Evolutionary conservation across 2,888 invertebrate species (phyloP), one percentile per base, ranked within the genome.

Genomic region (Euproctis similis): DNA sequence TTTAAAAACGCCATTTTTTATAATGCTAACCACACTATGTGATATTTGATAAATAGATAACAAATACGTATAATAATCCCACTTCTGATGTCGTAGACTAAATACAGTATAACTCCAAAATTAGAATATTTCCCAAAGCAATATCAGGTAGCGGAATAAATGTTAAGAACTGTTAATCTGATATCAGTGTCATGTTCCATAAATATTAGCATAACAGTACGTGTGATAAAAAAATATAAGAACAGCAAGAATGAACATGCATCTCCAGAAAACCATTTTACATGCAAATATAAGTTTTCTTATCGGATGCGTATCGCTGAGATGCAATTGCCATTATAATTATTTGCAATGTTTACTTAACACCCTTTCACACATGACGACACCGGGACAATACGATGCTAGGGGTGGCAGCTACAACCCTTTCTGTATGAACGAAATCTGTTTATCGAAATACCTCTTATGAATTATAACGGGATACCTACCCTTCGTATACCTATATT

Each of bases 311-410:
- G 56, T 54, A 53, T 52, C 55, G 53, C 59, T 58, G 59, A 59
- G 75, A 72, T 81, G 74, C 75, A 72, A 76, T 80, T 76, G 73
- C 68, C 67, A 78, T 81, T 76, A 75, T 82, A 84, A 82, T 81
- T 76, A 84, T 85, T 80, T 78, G 80, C 85, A 84, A 85, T 85
- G 85, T 85, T 85, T 85, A 85, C 85, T 85, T 85, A 85, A 82
- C 84, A 85, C 85, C 85, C 85, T 84, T 85, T 84, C 75, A 78
- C 80, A 78, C 77, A 76, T 85, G 84, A 85, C 60, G 80, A 76
- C 73, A 71, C 60, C 65, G 60, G 52, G 53, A 84, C 80, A 84
- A 81, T 64, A 53, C 44, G 33, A 42, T 34, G 48, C 48, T 54
- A 53, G 6, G 67, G 69, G 65, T 60, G 59, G 41, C 27, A 36